Base-by-base conservation (phyloP, 1,140 invertebrate species). In the Zaprionus gabonicus region DNA sequence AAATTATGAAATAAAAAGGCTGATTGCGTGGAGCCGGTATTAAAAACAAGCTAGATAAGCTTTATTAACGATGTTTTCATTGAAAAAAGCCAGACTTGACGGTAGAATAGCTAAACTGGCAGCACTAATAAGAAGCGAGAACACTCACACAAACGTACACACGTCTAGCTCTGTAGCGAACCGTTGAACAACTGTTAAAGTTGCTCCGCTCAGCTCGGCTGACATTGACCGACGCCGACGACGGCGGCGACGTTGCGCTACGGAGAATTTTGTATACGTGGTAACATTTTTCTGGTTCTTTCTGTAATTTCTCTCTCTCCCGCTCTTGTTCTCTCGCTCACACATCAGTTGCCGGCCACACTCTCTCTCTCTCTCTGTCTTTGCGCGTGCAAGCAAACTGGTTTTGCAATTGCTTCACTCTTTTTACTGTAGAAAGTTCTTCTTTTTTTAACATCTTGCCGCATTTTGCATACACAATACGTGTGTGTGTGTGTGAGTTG, bases 251-350 rank as follows among this genome's bases (percentile, higher is more conserved):
- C 66, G 38, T 60, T 46, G 36, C 68, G 36, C 68, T 36, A 44
- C 25, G 46, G 63, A 73, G 9, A 73, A 70, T 82, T 79, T 88
- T 90, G 84, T 88, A 84, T 90, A 88, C 84, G 84, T 88, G 84
- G 84, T 88, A 88, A 90, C 78, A 71, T 84, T 88, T 83, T 88
- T 88, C 83, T 88, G 83, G 83, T 87, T 78, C 77, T 72, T 80
- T 80, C 66, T 64, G 67, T 59, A 59, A 38, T 17, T 34, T 46
- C 27, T 34, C 63, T 12, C 46, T 15, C 51, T n/a, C 9, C 25
- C 31, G 36, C 67, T 25, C 20, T 20, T 34, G 20, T 20, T 49
- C 20, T 25, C 55, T 49, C 38, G n/a, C 7, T 17, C 41, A 31
- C n/a, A 44, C 25, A 56, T 56, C 3, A 67, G 51, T 65, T 46